Base-by-base conservation (phyloP, 2,888 invertebrate genomes). In the Argyresthia goedartella region DNA sequence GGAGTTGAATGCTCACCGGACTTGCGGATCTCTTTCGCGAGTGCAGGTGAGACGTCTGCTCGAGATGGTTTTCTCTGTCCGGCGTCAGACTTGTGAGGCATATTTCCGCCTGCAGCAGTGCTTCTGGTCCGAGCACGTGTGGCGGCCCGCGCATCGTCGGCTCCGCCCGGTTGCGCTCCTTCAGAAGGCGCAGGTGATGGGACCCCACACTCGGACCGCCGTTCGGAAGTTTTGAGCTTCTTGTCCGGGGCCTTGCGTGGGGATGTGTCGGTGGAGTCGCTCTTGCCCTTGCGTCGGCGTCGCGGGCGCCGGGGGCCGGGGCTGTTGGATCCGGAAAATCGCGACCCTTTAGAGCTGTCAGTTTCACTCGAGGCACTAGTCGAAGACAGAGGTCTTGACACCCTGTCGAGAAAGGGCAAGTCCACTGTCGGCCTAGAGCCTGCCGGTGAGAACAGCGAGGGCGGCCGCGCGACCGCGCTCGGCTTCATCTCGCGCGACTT, bases 221-320 rank as follows among this genome's bases (percentile, higher is more conserved):
- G 90, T 89, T 92, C 92, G 91, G 92, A 91, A 91, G 91, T 91
- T 92, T n/a, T n/a, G n/a, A n/a, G n/a, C n/a, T n/a, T n/a, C n/a
- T n/a, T n/a, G n/a, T 91, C 92, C 92, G 92, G 91, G 89, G 91
- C 89, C 89, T 90, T 43, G 49, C 54, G 36, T 46, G 25, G 52
- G 46, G 46, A 39, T 4, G 15, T 42, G 15, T 50, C 53, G 14
- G 50, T 71, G 51, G 82, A 79, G 56, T 69, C 56, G 60, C 78
- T 81, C 62, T 80, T 79, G 52, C 69, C 71, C 65, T 80, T 82
- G 61, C 85, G 67, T 51, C 81, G 73, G 57, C 85, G 66, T 14
- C 80, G 71, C n/a, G 81, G 82, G 55, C 85, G 69, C 62, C 80
- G 84, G 42, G 79, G 81, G 53, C 76, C 72, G 44, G 81, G 81